phyloP scores from a whole-genome alignment of 1,140 invertebrate species.

The Zaprionus tsacasi region DNA sequence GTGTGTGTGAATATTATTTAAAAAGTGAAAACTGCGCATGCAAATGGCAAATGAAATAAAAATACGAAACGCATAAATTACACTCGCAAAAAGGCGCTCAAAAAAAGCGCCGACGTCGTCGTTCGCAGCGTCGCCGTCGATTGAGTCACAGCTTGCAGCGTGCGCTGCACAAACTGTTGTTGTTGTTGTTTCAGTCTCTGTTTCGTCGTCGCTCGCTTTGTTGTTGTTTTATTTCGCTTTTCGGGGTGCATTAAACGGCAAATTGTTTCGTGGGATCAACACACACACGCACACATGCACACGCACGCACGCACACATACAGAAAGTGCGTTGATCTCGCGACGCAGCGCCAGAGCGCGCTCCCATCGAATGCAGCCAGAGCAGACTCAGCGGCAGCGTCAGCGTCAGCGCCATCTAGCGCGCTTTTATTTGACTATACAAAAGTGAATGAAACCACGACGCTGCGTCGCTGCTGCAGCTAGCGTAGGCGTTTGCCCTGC shows the following conservation, averaged over 20 bases:
- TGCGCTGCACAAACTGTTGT: slow-evolving; percentile 42
- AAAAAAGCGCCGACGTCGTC: slow-evolving; percentile 18
- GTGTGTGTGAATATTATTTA: slow-evolving; percentile 20
- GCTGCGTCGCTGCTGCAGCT: slow-evolving; percentile 13
- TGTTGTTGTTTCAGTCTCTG: slow-evolving; percentile 42
- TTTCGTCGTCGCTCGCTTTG: slow-evolving; percentile 1
- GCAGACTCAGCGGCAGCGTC: slow-evolving; percentile 10
- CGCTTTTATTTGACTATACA: slow-evolving; percentile 53
- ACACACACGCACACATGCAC: slow-evolving; percentile 16
- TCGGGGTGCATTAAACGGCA: slow-evolving; percentile 80
- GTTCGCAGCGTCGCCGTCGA: slow-evolving; percentile 6
- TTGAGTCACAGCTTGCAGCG: slow-evolving; percentile 55
- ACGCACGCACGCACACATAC: background rate
- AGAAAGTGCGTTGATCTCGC: slow-evolving; percentile 79
- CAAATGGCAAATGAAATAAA: slow-evolving; percentile 44
- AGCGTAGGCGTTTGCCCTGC: slow-evolving; percentile 28
- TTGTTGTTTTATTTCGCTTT: slow-evolving; percentile 54
- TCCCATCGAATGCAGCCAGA: slow-evolving; percentile 8
- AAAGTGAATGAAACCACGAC: slow-evolving; percentile 67
- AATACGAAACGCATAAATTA: slow-evolving; percentile 58
- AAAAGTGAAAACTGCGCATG: slow-evolving; percentile 56
- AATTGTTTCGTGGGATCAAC: slow-evolving; percentile 82
- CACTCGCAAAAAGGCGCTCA: slow-evolving; percentile 51
- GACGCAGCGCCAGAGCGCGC: slow-evolving; percentile 8
- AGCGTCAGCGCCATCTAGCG: slow-evolving; percentile 16